Evolutionary conservation across 2,113 vertebrate species (phyloP), one percentile per base, ranked within the genome.

Genomic region (Aramus guarauna): DNA sequence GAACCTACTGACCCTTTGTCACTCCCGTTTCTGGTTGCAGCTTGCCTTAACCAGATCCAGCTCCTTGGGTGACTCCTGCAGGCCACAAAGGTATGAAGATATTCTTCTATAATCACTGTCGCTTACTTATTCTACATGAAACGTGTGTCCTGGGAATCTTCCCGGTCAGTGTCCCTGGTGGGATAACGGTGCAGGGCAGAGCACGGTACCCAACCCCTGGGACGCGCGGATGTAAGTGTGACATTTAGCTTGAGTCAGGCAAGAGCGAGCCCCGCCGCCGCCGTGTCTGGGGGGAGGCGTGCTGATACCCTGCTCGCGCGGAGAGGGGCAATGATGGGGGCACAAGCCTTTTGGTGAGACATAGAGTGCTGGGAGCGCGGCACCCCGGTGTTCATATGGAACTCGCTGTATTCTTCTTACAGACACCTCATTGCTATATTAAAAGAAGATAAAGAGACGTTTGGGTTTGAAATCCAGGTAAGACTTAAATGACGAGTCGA

Each of bases 401-500:
- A 4, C 5, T 88, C n/a, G 58, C 27, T 82, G 24, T 26, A 0
- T 13, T 66, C 80, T 37, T 50, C 45, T 6, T 89, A 34, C 98
- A 98, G 98, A 72, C 97, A 96, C 64, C 71, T 98, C 26, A 32
- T 98, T 15, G 92, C 96, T 37, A 97, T 99, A 88, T 84, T 99
- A 80, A 99, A 99, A 91, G 98, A 99, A 91, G 99, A 99, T 81
- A 99, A 99, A 91, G 99, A 99, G 97, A 97, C 96, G 0, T 99
- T 99, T 97, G 99, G 99, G 84, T 99, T 99, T 98, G 99, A 99
- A 98, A 99, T 99, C 97, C 99, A 99, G 99, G 99, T 99, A 92
- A 94, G 98, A 5, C 48, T n/a, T 91, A 47, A 74, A n/a, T 7
- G 67, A 19, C 22, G 36, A 58, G 32, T 2, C 1, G 7, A 7